Base-by-base conservation (phyloP, 2,113 vertebrate species). In the Phalacrocorax carbo region DNA sequence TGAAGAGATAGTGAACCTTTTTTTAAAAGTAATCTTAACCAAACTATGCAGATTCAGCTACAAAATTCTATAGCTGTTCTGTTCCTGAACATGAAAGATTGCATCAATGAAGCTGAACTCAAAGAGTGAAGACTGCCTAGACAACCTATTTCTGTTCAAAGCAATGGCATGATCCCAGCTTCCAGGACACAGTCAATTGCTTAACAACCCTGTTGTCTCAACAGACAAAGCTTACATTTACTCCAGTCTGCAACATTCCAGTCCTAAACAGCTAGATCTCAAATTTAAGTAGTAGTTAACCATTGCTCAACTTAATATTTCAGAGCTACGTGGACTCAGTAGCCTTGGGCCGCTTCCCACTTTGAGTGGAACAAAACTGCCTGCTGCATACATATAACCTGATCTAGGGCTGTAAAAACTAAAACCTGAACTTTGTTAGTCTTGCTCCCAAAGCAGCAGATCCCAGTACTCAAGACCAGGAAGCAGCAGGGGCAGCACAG, bases 171-270 rank as follows among this genome's bases (percentile, higher is more conserved):
- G 15, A 93, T 80, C 76, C 71, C 68, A 80, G 60, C 29, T 23
- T 78, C 75, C 49, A 75, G 58, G 52, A 79, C 85, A 80, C 8
- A 91, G 81, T 27, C 57, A 82, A 91, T 64, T 89, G 70, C 81
- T 94, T 95, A 94, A 94, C 77, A 79, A 89, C 64, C 49, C 27
- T 72, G 34, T 66, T 91, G 88, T 94, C 83, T 95, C 78, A 69
- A 49, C 49, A 94, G 61, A 90, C 73, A 95, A 80, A 94, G 82
- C 88, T 93, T 66, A 88, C 36, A 75, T 93, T 87, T 94, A 90
- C 75, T 91, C 75, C 79, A 78, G 69, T 48, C 90, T 81, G 65
- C 73, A 84, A 78, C 73, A 79, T 89, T 94, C 81, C 84, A 88
- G 40, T 49, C 62, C 77, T 73, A 27, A 95, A 88, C 54, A 77